Evolutionary conservation across 1,140 invertebrate genomes (phyloP), one percentile per base, ranked within the genome.

Genomic region (Drosophila mauritiana): DNA sequence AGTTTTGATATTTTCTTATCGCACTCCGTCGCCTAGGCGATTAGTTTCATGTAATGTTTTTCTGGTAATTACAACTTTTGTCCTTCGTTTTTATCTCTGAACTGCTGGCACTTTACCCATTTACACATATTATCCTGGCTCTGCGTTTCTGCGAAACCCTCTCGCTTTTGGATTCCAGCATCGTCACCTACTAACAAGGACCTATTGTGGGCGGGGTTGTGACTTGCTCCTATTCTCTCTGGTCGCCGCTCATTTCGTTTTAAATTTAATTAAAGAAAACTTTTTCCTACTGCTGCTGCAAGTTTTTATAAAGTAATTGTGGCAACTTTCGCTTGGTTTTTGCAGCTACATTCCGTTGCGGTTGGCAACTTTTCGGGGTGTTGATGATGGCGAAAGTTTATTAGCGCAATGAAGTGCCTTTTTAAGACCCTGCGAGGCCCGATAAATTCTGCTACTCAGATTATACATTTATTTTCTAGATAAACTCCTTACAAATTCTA

Each of bases 221-320:
- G 49, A 67, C 17, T 63, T 46, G 39, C 12, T 5, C 13, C 46
- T 45, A 63, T 61, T 51, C 22, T 15, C 43, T 48, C 34, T 48
- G 80, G 49, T 79, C 75, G 75, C 72, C 86, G 83, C 83, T 88
- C 83, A 89, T 89, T 88, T 88, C 63, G 67, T 83, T 89, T 86
- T 83, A 88, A 88, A 88, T 88, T 88, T 88, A 88, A 88, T 88
- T 88, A 88, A 83, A 80, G 75, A 73, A 88, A 88, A 88, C 51
- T 88, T 88, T 88, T 72, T 63, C 54, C 39, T 51, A 59, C 64
- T 65, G 42, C 78, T 48, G 22, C 45, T 57, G 67, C 43, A 86
- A 88, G 70, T 88, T 88, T 88, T 88, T 54, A 59, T 62, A 88
- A 72, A 88, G 83, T 88, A 88, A 88, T 88, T 88, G 83, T 83